Evolutionary conservation across 2,888 invertebrate species (phyloP).

Genomic region (Litoditis marina): DNA sequence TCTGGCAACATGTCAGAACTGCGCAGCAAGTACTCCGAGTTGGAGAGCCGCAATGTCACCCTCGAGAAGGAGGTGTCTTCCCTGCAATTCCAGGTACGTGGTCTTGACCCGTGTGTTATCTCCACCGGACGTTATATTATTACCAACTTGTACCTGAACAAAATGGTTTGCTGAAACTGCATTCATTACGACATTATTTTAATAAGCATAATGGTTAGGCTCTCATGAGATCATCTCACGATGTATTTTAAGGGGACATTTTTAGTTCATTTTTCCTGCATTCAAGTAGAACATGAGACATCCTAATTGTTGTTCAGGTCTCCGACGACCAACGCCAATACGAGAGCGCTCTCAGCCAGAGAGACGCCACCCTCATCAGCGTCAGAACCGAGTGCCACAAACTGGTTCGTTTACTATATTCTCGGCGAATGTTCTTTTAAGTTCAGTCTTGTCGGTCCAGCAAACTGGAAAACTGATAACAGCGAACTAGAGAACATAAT

Average conservation of each 20-base stretch:
- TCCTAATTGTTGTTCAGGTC: constrained; percentile 62
- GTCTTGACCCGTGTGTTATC: too few relatives aligned
- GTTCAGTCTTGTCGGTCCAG: too few relatives aligned
- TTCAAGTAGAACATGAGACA: background rate
- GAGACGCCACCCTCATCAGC: constrained; percentile 61
- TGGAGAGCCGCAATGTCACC: constrained; percentile 24
- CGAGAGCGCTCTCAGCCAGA: constrained; percentile 59
- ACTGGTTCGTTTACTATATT: constrained; percentile 58
- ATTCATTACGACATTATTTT: too few relatives aligned
- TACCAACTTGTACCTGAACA: too few relatives aligned
- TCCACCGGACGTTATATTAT: too few relatives aligned
- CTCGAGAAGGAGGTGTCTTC: constrained; percentile 28
- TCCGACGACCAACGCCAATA: constrained; percentile 64
- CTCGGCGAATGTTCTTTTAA: too few relatives aligned
- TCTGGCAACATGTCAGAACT: constrained; percentile 23
- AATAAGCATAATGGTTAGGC: too few relatives aligned
- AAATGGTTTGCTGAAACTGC: too few relatives aligned
- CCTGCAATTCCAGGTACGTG: constrained; percentile 64
- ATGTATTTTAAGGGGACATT: too few relatives aligned
- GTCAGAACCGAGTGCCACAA: constrained; percentile 62
- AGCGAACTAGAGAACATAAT: too few relatives aligned
- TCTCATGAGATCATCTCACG: too few relatives aligned
- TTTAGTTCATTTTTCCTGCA: background rate
- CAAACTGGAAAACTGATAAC: too few relatives aligned
- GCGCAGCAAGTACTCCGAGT: constrained; percentile 22